Percentiles rank a stretch among this genome's conserved stretches.
Conservation (phyloP, 2,113 vertebrate genomes). For the Solea senegalensis region DNA sequence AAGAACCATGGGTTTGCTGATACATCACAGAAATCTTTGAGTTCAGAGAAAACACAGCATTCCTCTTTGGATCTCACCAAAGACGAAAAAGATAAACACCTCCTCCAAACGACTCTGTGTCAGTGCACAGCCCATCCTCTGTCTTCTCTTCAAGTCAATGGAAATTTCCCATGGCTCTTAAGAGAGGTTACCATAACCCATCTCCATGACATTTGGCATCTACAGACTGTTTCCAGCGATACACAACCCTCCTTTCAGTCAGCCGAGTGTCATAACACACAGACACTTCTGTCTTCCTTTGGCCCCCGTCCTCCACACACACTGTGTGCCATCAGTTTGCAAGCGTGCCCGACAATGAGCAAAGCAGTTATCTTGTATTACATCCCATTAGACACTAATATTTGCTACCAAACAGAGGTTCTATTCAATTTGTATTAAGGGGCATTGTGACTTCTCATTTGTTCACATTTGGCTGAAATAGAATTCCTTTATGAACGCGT, state of each 20-base stretch:
- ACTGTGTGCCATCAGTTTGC: constrained; percentile 9
- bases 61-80: neutral
- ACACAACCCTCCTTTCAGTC: constrained; percentile 39
- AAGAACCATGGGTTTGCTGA: constrained; percentile 32
- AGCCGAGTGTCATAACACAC: constrained; percentile 29
- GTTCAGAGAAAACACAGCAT: constrained; percentile 54
- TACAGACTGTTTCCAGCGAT: constrained; percentile 60
- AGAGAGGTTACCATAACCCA: constrained; percentile 68
- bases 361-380: neutral
- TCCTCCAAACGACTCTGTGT: constrained; percentile 26
- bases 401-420: neutral
- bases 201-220: constrained; percentile 66
- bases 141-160: constrained; percentile 37
- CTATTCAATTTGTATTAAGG: no score
- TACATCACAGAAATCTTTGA: constrained; percentile 41
- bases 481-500: no score
- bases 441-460: neutral
- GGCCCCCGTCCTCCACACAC: no score
- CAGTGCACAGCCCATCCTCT: constrained; percentile 52
- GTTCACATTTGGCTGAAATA: neutral
- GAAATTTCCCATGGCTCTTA: constrained; percentile 67
- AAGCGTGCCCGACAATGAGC: constrained; percentile 8
- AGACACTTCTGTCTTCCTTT: constrained; percentile 28
- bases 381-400: neutral
- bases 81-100: constrained; percentile 32